Evolutionary conservation across 2,888 invertebrate genomes (phyloP), one percentile per base, ranked within the genome.

Genomic region (Drosophila stalkeri): DNA sequence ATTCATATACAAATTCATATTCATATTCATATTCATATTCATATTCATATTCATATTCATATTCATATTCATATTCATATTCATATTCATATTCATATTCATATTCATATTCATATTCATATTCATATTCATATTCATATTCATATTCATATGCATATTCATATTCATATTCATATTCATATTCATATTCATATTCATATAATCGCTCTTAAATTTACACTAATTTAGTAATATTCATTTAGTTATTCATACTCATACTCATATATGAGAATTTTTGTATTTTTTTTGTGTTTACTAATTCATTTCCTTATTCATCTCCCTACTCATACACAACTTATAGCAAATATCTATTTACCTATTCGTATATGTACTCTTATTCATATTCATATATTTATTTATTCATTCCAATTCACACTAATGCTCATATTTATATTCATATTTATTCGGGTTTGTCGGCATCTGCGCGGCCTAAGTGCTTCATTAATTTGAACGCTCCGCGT

Each of bases 351-450:
- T 31, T 49, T n/a, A n/a, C 14, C 20, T 35, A 20, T 20, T 20
- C 49, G 31, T n/a, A 49, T n/a, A n/a, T 5, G n/a, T 11, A 31
- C n/a, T n/a, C 31, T n/a, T 49, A 49, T 31, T 49, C n/a, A 31
- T 31, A 31, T 49, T 49, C n/a, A 49, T 31, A 2, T 47, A 47
- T 31, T 47, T n/a, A n/a, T 31, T 31, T 49, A n/a, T 4, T 4
- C 16, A 16, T 23, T 27, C 9, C 49, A n/a, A 31, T 49, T 31
- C 16, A 31, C 31, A 6, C n/a, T n/a, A 49, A 49, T 49, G 49
- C 2, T 49, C 49, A 31, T 33, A 51, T 51, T 51, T 33, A 18
- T 51, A 51, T 51, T 51, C 33, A 51, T 51, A 12, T 18, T 47
- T 4, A 1, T 33, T 7, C 7, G 33, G 11, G 31, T 33, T 33